Evolutionary conservation across 2,888 invertebrate species (phyloP), one percentile per base, ranked within the genome.

Genomic region (Leucophora obtusa): DNA sequence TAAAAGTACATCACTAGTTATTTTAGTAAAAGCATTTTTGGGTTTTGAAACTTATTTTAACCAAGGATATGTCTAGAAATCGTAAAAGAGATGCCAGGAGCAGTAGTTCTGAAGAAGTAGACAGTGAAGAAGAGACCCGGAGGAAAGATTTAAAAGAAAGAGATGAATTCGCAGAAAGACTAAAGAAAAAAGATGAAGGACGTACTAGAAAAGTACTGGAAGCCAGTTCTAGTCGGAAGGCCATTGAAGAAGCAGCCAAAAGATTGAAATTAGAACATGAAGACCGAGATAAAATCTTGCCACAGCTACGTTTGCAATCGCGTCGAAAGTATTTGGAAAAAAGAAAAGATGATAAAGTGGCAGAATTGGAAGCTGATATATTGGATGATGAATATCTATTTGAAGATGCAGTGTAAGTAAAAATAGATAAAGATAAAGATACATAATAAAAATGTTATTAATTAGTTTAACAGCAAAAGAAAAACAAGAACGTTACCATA

Each of bases 341-440:
- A 90, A 93, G 99, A 58, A 98, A 98, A 90, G 97, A 96, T 75
- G 99, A 99, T 87, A 99, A 99, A 91, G 93, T 99, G 43, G 94
- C 95, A 10, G 98, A 99, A 89, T 91, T 99, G 65, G 98, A 98
- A 91, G 96, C 95, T 7, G 98, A 98, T 87, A 96, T 99, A 76
- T 91, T 94, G 59, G 99, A 99, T 90, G 99, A 99, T 91, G 98
- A 98, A 90, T 97, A 96, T 88, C 92, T 98, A 0, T 99, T 98
- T 90, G 95, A 96, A 69, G 96, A 96, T 82, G 93, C 94, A 87
- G 92, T 95, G 95, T 97, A 93, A 93, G 94, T 92, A 2, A 21
- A 50, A 7, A 38, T n/a, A n/a, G n/a, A n/a, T n/a, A n/a, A n/a
- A n/a, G n/a, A n/a, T n/a, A n/a, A 6, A 35, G 6, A 8, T 21